Percentiles rank a stretch among this genome's conserved stretches.
Conservation (phyloP, 2,797 vertebrate genomes). For the Sparidentex hasta region DNA sequence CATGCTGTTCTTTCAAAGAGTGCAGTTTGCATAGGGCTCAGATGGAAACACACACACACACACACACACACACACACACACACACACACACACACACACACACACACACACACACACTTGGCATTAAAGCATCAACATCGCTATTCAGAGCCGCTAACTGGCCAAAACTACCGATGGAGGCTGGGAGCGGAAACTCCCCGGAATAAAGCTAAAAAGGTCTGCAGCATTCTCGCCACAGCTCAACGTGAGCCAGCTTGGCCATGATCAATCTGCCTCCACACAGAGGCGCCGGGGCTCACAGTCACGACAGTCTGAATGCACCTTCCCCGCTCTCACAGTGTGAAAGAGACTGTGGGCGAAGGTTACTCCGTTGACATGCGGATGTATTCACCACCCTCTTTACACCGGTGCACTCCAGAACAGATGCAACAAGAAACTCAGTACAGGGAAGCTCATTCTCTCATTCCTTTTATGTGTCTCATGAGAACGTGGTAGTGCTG, state of each 20-base stretch:
- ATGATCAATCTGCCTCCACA: constrained; percentile 41
- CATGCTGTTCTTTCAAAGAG: neutral
- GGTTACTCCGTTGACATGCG: constrained; percentile 28
- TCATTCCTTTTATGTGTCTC: neutral
- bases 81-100: constrained; percentile 24
- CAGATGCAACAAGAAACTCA: neutral
- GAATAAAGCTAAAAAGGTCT: constrained; percentile 38
- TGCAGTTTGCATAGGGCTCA: neutral
- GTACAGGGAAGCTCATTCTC: neutral
- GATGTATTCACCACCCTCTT: constrained; percentile 17
- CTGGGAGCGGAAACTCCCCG: constrained; percentile 46
- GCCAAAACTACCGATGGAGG: constrained; percentile 19
- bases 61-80: constrained; percentile 10
- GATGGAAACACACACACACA: constrained; percentile 17
- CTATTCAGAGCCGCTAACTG: constrained; percentile 40
- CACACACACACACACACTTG: constrained; percentile 22
- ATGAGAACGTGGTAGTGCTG: neutral
- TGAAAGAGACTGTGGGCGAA: constrained; percentile 33
- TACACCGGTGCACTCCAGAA: neutral
- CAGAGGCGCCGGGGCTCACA: constrained; percentile 17
- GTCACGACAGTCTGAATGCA: constrained; percentile 17
- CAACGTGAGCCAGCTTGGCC: constrained; percentile 52
- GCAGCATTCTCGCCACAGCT: constrained; percentile 16
- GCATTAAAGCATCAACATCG: constrained; percentile 26
- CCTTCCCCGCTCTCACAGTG: constrained; percentile 48